Conservation (phyloP, 2,113 vertebrate genomes). For the Fregata magnificens region DNA sequence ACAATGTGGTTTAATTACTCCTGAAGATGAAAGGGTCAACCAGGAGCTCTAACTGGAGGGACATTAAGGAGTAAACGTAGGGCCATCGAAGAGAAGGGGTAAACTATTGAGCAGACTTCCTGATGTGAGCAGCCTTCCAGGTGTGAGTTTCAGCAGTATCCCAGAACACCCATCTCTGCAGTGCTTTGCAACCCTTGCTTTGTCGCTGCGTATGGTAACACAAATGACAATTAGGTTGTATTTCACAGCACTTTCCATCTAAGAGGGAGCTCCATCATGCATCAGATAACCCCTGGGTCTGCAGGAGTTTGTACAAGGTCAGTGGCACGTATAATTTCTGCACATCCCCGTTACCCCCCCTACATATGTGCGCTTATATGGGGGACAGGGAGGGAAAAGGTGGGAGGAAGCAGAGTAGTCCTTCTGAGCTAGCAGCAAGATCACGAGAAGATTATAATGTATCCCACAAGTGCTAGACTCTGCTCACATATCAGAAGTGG, state of each 20-base stretch:
- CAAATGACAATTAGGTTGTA: not conserved
- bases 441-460: not conserved
- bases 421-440: not conserved
- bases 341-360: not conserved
- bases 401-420: not conserved
- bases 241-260: not conserved
- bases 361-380: fast-evolving
- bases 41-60: not conserved
- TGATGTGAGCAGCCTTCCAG: not conserved
- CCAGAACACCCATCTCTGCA: not conserved
- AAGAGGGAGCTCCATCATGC: not conserved
- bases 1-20: not conserved
- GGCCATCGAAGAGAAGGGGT: not conserved
- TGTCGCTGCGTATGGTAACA: not conserved
- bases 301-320: not conserved
- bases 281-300: not conserved
- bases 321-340: not conserved
- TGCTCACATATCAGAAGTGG: not conserved
- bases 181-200: not conserved
- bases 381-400: not conserved
- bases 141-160: not conserved
- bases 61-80: not conserved
- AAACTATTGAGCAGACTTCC: not conserved
- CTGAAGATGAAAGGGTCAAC: not conserved
- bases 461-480: not conserved